Conservation (phyloP, 2,113 vertebrate genomes). For the Alaudala cheleensis region DNA sequence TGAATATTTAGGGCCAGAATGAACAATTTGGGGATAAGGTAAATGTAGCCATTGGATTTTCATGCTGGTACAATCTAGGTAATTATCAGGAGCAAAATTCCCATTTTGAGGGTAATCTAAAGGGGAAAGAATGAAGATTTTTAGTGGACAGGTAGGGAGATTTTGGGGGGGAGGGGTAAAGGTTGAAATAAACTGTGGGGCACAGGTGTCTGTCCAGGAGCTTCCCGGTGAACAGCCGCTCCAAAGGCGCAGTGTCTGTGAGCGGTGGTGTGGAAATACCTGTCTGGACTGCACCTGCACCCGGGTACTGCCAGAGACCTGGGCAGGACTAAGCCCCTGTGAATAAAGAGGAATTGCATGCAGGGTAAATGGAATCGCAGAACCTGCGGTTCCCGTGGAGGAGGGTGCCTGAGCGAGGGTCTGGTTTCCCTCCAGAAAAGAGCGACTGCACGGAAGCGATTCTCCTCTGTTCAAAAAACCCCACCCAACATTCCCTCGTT, state of each 20-base stretch:
- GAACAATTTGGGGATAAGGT: neutral
- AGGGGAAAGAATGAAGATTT: neutral
- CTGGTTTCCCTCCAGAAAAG: neutral
- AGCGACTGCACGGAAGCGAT: neutral
- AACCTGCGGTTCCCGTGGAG: neutral
- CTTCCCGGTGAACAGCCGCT: fast-evolving
- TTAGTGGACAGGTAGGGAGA: neutral
- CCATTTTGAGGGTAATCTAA: neutral
- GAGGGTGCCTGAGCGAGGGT: neutral
- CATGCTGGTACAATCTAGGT: neutral
- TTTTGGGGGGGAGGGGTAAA: neutral
- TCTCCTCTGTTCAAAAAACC: neutral
- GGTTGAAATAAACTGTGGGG: neutral
- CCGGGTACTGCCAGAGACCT: neutral
- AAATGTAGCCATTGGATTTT: neutral
- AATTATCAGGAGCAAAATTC: neutral
- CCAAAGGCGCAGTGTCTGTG: neutral
- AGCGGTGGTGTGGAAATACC: neutral
- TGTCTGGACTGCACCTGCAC: neutral
- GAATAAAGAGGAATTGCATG: neutral
- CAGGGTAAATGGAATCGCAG: neutral
- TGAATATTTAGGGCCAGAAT: neutral
- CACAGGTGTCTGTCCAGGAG: neutral
- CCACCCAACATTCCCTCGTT: neutral
- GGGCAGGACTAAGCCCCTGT: neutral